These are phyloP conservation scores for Centrocercus urophasianus DNA, from an alignment of 2,113 vertebrate genomes.

Conservation along the genomic window DNA sequence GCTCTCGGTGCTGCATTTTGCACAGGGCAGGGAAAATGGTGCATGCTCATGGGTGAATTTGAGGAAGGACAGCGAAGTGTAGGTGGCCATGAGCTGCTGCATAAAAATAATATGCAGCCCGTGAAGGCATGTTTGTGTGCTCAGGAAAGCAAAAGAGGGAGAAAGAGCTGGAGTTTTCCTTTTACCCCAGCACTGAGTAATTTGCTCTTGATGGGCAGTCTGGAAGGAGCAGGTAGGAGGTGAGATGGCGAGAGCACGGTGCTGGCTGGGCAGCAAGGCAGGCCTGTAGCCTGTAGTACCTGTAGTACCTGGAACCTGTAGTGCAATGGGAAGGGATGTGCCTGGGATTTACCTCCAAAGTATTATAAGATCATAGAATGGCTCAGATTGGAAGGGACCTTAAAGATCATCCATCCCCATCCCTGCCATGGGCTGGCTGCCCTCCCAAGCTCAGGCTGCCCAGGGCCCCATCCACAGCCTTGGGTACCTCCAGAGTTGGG, in stretches of 20 bases:
- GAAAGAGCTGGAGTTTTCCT: background rate
- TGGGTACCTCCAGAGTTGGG: too few relatives aligned
- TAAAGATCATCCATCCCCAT: too few relatives aligned
- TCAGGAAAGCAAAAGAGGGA: background rate
- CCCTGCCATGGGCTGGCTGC: too few relatives aligned
- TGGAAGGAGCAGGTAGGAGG: background rate
- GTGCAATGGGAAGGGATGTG: background rate
- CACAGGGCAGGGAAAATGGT: background rate
- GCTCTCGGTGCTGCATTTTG: background rate
- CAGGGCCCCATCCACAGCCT: too few relatives aligned
- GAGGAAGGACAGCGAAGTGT: fast-evolving
- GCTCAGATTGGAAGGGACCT: too few relatives aligned
- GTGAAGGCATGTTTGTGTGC: too few relatives aligned
- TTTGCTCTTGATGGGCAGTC: background rate
- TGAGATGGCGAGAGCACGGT: too few relatives aligned
- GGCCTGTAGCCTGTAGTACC: background rate
- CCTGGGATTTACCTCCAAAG: background rate
- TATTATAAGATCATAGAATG: too few relatives aligned
- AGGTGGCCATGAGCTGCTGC: background rate
- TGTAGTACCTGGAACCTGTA: background rate
- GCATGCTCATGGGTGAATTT: fast-evolving
- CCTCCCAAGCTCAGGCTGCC: too few relatives aligned
- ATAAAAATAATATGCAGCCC: fast-evolving
- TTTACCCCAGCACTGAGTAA: background rate
- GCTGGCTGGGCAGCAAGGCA: background rate